A percentile compares a stretch with the other conserved stretches of the same genome.
phyloP scores from a whole-genome alignment of 2,888 invertebrate genomes.

The Mactromeris polynyma region DNA sequence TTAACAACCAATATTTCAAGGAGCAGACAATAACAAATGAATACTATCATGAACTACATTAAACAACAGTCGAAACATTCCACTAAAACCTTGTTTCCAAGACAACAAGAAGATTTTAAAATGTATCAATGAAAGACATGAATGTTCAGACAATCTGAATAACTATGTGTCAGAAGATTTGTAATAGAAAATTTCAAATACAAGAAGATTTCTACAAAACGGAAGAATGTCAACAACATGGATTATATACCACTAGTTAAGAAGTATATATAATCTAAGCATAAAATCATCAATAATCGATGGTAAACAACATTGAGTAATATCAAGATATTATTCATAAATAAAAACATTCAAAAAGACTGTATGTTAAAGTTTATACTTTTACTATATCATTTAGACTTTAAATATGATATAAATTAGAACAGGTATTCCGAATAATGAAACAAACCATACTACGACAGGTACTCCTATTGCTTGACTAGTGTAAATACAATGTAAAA shows the following conservation, averaged over 20 bases:
- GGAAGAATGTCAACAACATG: not conserved
- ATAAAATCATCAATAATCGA: not conserved
- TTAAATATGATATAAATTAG: not conserved
- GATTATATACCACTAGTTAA: not conserved
- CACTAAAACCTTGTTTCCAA: constrained; percentile 14
- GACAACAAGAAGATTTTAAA: not conserved
- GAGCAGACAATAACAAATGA: not conserved
- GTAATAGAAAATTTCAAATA: not conserved
- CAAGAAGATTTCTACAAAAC: not conserved
- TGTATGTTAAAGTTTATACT: not conserved
- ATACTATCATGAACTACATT: not conserved
- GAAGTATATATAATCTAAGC: not conserved
- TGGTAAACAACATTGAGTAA: not conserved
- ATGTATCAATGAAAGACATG: constrained; percentile 7
- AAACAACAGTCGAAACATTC: constrained; percentile 15
- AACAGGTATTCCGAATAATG: not conserved
- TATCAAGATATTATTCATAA: not conserved
- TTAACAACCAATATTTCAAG: not conserved
- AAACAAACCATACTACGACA: not conserved
- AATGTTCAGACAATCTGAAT: not conserved
- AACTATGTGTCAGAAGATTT: not conserved
- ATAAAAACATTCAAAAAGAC: not conserved
- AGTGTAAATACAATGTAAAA: not conserved
- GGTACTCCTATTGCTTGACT: not conserved
- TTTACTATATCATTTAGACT: not conserved